Base-by-base conservation (phyloP, 2,888 invertebrate species). In the Ernsta delagoae region DNA sequence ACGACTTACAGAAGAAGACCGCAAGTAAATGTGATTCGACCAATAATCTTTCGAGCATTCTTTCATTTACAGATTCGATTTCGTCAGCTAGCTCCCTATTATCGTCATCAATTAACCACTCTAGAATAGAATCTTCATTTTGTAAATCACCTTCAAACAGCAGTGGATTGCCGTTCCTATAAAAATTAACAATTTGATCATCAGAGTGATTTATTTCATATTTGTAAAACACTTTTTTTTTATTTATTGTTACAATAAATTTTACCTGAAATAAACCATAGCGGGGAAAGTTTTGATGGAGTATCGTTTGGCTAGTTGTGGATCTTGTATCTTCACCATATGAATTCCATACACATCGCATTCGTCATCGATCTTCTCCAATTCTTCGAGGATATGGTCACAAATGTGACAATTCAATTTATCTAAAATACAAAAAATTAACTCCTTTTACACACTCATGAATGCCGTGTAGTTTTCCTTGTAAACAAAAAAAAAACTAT, bases 211-310 rank as follows among this genome's bases (percentile, higher is more conserved):
- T 36, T 36, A 1, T 0, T 0, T 36, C 36, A 36, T 36, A 5
- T 7, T 39, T 39, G 7, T 39, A 1, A 39, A 39, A 39, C 7
- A 7, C 39, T 7, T 8, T 7, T 39, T 39, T 7, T 39, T 39
- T 7, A 7, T 39, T 7, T 39, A 39, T 2, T 39, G 7, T 5
- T 39, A 8, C 8, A 39, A 1, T 39, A 57, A 56, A 7, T n/a
- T 24, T 79, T 95, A 97, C 94, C 97, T 95, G 87, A 97, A 97
- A 84, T 98, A 98, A 0, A 98, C 98, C 82, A 98, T 94, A 9
- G 98, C 98, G 1, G 98, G 98, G 88, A 97, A 98, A 65, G 98
- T 98, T 87, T 98, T 98, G 72, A 98, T 98, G 71, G 98, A 98
- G 90, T 98, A 98, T 77, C 98, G 95, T 85, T 98, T 98, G 5